Evolutionary conservation across 2,797 vertebrate species (phyloP), one percentile per base, ranked within the genome.

Genomic region (Enteromius trimaculatus): DNA sequence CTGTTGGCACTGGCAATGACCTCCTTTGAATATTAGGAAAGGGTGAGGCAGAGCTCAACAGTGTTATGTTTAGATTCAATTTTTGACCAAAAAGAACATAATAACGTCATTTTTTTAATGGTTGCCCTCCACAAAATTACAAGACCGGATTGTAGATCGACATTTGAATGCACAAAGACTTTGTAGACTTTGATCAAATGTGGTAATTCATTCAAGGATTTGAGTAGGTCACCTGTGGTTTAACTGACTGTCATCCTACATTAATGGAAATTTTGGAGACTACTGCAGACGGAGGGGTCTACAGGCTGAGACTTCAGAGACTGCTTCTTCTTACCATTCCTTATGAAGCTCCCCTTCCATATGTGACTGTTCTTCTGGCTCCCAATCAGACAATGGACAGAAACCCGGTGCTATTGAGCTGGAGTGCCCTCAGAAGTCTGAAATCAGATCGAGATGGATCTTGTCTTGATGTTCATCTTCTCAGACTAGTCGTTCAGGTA

Each of bases 321-420:
- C 70, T 72, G 74, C 75, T 85, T 84, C 51, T 75, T 85, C 49
- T 78, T 71, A 77, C 65, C 79, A 78, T 88, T 81, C 74, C 71
- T 6, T 71, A 78, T 79, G 65, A 68, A 81, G 58, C 81, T 55
- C 60, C 72, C 31, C 64, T 72, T 74, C 60, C 70, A 69, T 78
- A 69, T 85, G 87, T 87, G 90, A 90, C 75, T 86, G 81, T 85
- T 84, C 79, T 83, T 82, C 86, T 77, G 81, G 88, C 87, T 89
- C 90, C 68, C 84, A 81, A 81, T 89, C 64, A 84, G 86, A 86
- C 65, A 82, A 84, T 72, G 77, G 75, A 89, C 86, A 86, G 80
- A 89, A 86, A 87, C 88, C 85, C 74, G 92, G 92, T 93, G 92
- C 94, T 93, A 93, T 87, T 92, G 90, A 91, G 91, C 91, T 84